Percentiles rank a stretch among this genome's conserved stretches.
Evolutionary conservation across 1,140 invertebrate species (phyloP).

Genomic region (Sweltsa coloradensis): DNA sequence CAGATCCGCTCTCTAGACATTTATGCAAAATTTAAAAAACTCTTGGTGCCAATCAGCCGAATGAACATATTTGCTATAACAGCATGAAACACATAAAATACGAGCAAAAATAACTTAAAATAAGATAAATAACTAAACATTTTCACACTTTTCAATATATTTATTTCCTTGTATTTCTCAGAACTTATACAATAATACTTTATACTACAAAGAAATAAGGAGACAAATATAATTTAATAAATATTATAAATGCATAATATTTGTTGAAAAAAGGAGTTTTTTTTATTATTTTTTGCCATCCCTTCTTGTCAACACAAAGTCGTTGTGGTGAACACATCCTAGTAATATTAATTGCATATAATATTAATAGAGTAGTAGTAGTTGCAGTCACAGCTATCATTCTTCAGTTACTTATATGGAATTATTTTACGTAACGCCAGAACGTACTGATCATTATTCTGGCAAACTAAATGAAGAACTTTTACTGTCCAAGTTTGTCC

Average conservation of each 20-base stretch:
- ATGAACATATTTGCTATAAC: no score
- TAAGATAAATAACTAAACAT: neutral
- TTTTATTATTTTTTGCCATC: conserved; percentile 10
- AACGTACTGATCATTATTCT: no score
- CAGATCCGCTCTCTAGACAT: no score
- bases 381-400: conserved; percentile 10
- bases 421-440: no score
- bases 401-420: no score
- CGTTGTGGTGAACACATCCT: conserved; percentile 8
- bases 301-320: conserved; percentile 6
- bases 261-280: conserved; percentile 5
- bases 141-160: conserved; percentile 1
- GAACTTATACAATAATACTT: conserved; percentile 11
- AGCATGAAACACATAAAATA: no score
- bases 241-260: conserved; percentile 9
- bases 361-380: no score
- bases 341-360: conserved; percentile 3
- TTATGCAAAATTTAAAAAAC: no score
- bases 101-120: neutral
- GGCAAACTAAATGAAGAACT: conserved; percentile 1
- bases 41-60: no score
- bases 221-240: no score
- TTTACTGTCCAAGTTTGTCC: neutral
- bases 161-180: conserved; percentile 3
- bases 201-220: conserved; percentile 11